Percentiles rank a stretch among this genome's conserved stretches.
Conservation (phyloP, 2,888 invertebrate genomes). For the Alloplasta piceator region DNA sequence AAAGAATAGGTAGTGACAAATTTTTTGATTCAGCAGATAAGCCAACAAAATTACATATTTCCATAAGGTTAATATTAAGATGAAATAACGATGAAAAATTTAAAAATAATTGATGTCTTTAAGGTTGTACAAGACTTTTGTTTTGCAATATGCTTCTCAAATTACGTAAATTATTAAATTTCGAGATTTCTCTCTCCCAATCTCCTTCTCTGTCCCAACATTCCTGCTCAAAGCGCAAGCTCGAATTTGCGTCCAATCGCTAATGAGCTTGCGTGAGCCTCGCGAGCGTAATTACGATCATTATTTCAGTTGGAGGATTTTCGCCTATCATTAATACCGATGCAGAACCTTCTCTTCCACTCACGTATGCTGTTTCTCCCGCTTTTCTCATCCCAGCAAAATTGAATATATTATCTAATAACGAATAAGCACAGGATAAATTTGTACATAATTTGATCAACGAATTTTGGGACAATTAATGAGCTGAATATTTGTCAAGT, state of each 20-base stretch:
- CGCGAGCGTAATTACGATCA: not conserved
- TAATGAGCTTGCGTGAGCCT: constrained; percentile 25
- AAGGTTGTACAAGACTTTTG: no score
- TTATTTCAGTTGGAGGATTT: not conserved
- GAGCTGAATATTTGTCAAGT: no score
- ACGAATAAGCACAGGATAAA: no score
- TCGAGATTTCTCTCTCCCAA: not conserved
- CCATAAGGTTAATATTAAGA: no score
- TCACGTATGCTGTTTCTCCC: not conserved
- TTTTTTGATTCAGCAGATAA: no score
- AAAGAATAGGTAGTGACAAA: no score
- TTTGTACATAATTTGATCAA: no score
- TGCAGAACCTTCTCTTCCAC: not conserved
- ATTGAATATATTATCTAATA: not conserved
- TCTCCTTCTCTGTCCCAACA: not conserved
- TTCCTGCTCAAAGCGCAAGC: no score
- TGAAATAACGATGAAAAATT: no score
- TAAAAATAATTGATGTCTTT: no score
- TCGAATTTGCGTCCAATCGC: not conserved
- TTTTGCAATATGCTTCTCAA: not conserved
- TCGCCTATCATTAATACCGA: not conserved
- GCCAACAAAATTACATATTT: no score
- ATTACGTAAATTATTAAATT: not conserved
- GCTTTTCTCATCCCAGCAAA: not conserved
- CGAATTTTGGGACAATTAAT: no score